These are phyloP conservation scores for Drosophila hydei DNA, from an alignment of 1,140 invertebrate species.

Conservation along the genomic window DNA sequence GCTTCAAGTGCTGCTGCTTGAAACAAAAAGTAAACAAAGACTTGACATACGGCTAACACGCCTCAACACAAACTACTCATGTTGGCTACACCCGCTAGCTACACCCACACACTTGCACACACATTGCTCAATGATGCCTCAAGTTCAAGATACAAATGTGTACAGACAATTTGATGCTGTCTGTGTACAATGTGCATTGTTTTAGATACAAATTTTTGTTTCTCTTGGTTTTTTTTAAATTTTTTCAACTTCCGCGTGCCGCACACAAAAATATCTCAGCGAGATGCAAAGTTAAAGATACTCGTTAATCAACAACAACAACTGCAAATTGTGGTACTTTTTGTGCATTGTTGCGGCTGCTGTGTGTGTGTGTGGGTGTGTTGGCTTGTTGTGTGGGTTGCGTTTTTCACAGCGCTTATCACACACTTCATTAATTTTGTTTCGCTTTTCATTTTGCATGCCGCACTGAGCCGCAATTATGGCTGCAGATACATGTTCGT, in stretches of 20 bases:
- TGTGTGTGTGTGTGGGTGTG: slow-evolving; percentile 15
- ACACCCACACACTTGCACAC: slow-evolving; percentile 20
- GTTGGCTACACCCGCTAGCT: slow-evolving; percentile 22
- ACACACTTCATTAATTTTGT: slow-evolving; percentile 81
- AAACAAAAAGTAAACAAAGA: slow-evolving; percentile 1
- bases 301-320: slow-evolving; percentile 24
- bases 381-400: slow-evolving; percentile 28
- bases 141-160: slow-evolving; percentile 77
- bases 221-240: slow-evolving; percentile 27
- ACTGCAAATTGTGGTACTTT: slow-evolving; percentile 30
- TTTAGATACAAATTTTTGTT: slow-evolving; percentile 35
- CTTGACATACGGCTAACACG: slow-evolving; percentile 5
- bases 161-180: slow-evolving; percentile 51
- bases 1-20: not conserved
- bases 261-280: slow-evolving; percentile 36
- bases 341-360: slow-evolving; percentile 25
- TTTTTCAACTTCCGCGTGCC: slow-evolving; percentile 69
- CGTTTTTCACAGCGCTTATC: slow-evolving; percentile 73
- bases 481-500: slow-evolving; percentile 57
- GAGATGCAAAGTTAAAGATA: slow-evolving; percentile 45
- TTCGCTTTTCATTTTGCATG: slow-evolving; percentile 73
- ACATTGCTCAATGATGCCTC: slow-evolving; percentile 60
- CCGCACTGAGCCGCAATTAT: slow-evolving; percentile 66
- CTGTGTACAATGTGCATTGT: slow-evolving; percentile 68
- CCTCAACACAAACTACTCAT: slow-evolving; percentile 15